A percentile compares a stretch with the other conserved stretches of the same genome.
These are phyloP conservation scores for Acleris literana DNA, from an alignment of 2,888 invertebrate species.

Conservation along the genomic window DNA sequence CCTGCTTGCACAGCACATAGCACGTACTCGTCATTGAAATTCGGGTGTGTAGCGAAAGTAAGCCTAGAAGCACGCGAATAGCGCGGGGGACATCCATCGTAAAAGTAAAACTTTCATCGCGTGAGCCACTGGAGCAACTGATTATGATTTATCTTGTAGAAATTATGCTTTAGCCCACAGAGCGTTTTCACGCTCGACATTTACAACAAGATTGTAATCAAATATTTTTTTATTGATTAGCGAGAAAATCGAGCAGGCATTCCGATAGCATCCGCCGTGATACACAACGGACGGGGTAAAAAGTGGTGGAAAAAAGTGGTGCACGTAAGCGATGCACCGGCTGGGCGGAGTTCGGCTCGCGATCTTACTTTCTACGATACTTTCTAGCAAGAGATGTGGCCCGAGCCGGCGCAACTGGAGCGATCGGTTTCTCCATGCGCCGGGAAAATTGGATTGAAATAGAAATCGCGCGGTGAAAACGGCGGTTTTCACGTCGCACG, in stretches of 20 bases:
- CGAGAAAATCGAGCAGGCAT: slow-evolving; percentile 44
- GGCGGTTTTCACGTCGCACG: slow-evolving; percentile 76
- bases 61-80: slow-evolving; percentile 49
- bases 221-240: slow-evolving; percentile 18
- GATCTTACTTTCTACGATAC: slow-evolving; percentile 83
- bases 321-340: slow-evolving; percentile 75
- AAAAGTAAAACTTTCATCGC: slow-evolving; percentile 35
- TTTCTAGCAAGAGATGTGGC: slow-evolving; percentile 83
- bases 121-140: slow-evolving; percentile 17
- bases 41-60: slow-evolving; percentile 79
- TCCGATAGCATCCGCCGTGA: slow-evolving; percentile 36
- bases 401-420: slow-evolving; percentile 77
- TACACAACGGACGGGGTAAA: slow-evolving; percentile 46
- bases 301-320: slow-evolving; percentile 62
- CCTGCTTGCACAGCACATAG: slow-evolving; percentile 61
- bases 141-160: slow-evolving; percentile 27
- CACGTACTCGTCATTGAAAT: slow-evolving; percentile 68
- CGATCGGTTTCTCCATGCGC: slow-evolving; percentile 81
- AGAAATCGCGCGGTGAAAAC: slow-evolving; percentile 81
- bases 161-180: slow-evolving; percentile 5
- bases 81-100: slow-evolving; percentile 27
- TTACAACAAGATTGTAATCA: not conserved
- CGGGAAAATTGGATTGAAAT: slow-evolving; percentile 83
- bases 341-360: slow-evolving; percentile 69
- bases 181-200: slow-evolving; percentile 20